Evolutionary conservation across 1,140 invertebrate genomes (phyloP).

Genomic region (Delia radicum): DNA sequence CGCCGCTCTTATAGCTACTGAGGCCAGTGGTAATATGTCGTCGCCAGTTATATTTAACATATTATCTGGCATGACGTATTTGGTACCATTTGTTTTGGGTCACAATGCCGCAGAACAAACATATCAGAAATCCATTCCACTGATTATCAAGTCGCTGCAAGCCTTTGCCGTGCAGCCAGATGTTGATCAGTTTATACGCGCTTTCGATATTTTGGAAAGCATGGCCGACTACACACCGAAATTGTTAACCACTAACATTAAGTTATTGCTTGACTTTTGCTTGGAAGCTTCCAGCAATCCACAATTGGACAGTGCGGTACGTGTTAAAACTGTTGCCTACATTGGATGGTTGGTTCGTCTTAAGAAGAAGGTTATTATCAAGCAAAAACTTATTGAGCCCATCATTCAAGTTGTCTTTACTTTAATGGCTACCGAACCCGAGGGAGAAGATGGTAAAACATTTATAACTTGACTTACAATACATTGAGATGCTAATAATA

Average conservation of each 20-base stretch:
- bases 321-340: slow-evolving; percentile 69
- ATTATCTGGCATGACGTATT: slow-evolving; percentile 38
- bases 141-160: slow-evolving; percentile 63
- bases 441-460: slow-evolving; percentile 34
- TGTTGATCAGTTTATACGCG: slow-evolving; percentile 62
- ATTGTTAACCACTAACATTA: slow-evolving; percentile 67
- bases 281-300: slow-evolving; percentile 63
- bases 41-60: slow-evolving; percentile 45
- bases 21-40: slow-evolving; percentile 39
- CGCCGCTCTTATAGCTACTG: slow-evolving; percentile 35
- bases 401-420: slow-evolving; percentile 70
- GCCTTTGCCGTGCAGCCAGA: slow-evolving; percentile 61
- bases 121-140: slow-evolving; percentile 66
- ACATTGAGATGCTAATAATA: too few species aligned
- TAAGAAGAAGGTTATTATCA: slow-evolving; percentile 75
- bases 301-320: slow-evolving; percentile 61
- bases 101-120: slow-evolving; percentile 54
- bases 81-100: slow-evolving; percentile 46
- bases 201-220: slow-evolving; percentile 73
- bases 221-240: slow-evolving; percentile 68
- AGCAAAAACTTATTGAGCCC: slow-evolving; percentile 71
- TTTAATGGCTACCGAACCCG: slow-evolving; percentile 64
- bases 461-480: too few species aligned
- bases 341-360: slow-evolving; percentile 65
- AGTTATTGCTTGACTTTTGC: slow-evolving; percentile 67